Conservation (phyloP, 1,140 invertebrate species). For the Galleria mellonella region DNA sequence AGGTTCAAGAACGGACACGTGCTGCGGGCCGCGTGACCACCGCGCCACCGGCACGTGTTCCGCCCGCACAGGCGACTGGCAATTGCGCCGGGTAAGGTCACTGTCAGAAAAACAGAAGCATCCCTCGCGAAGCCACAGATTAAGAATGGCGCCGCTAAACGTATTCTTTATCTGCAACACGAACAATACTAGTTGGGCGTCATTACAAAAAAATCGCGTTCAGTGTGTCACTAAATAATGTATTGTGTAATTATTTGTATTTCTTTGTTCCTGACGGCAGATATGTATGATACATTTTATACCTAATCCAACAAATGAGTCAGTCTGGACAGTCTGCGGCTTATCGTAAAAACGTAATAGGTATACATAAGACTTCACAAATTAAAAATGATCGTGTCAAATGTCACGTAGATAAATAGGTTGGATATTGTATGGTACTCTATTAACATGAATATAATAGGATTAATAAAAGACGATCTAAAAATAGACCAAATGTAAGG, state of each 20-base stretch:
- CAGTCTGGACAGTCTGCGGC: slow-evolving; percentile 8
- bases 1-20: slow-evolving; percentile 62
- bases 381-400: not conserved
- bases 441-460: no score
- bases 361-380: not conserved
- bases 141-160: no score
- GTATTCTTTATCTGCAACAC: not conserved
- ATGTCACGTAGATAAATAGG: not conserved
- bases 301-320: slow-evolving; percentile 27
- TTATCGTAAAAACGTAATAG: not conserved
- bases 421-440: no score
- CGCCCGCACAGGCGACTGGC: slow-evolving; percentile 31
- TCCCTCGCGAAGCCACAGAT: no score
- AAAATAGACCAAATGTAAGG: no score
- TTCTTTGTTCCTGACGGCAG: no score
- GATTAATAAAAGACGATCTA: no score
- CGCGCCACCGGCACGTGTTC: slow-evolving; percentile 27
- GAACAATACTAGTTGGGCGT: no score
- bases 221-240: slow-evolving; percentile 28
- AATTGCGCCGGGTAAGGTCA: slow-evolving; percentile 39
- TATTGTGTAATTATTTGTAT: slow-evolving; percentile 22
- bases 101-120: not conserved
- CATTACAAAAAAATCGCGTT: not conserved
- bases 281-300: slow-evolving; percentile 16
- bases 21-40: slow-evolving; percentile 50